Base-by-base conservation (phyloP, 2,888 invertebrate species). In the Drosophila anomelani region DNA sequence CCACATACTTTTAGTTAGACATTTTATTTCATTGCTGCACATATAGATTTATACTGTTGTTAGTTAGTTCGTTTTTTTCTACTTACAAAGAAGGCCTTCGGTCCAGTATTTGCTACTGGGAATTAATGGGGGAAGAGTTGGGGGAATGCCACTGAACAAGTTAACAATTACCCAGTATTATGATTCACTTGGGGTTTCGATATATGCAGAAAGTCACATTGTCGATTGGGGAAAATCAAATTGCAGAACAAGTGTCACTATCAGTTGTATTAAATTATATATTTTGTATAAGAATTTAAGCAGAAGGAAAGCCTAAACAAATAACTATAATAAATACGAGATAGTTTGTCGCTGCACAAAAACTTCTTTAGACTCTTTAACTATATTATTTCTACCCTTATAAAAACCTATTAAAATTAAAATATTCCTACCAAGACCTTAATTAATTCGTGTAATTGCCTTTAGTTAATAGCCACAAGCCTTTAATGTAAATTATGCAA, bases 1-100 rank as follows among this genome's bases (percentile, higher is more conserved):
- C 60, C 69, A 68, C 68, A 68, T 68, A 68, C 68, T 68, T 66
- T 68, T 68, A 68, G 67, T 68, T 56, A 55, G 67, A 68, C 67
- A 56, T 68, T 68, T 67, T 66, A 67, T 47, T 67, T 66, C 67
- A 67, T 66, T 67, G 66, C 66, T 64, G 66, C 66, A 64, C 38
- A 63, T 54, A 62, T 58, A 44, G 36, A 70, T 61, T 44, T 53
- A 66, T 46, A 34, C 17, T 46, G 46, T 23, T 32, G 51, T 36
- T 53, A 34, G 9, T 3, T 23, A 23, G 20, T 34, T 68, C 2
- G 20, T 49, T 7, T 29, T 17, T 13, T 46, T 26, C 26, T 68
- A 38, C 13, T 34, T 53, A 38, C 10, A 36, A 51, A 51, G 43
- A 56, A 55, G 57, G 69, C 68, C 68, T 64, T 59, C 46, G 23